Conservation (phyloP, 2,113 vertebrate genomes). For the Haemorhous mexicanus region DNA sequence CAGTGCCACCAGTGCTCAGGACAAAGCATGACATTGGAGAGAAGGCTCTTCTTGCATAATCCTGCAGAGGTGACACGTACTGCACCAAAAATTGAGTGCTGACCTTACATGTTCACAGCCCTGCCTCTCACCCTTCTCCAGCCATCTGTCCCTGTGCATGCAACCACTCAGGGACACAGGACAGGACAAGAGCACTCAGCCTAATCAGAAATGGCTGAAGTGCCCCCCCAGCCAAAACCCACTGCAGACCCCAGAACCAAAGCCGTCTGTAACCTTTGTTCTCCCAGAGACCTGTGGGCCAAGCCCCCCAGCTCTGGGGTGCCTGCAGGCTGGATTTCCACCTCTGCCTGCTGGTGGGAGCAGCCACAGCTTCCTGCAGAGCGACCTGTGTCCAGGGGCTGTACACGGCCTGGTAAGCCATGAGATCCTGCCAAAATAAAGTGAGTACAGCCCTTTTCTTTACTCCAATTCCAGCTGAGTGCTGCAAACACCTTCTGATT, state of each 20-base stretch:
- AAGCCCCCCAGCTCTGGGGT: background rate
- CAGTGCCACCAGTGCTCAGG: background rate
- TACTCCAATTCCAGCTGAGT: background rate
- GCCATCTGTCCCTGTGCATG: background rate
- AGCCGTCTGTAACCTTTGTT: background rate
- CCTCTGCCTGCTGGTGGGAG: background rate
- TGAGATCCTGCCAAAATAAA: background rate
- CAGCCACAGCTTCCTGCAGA: background rate
- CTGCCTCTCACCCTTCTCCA: background rate
- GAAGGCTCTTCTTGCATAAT: background rate
- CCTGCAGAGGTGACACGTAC: background rate
- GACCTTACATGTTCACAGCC: background rate
- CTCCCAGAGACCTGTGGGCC: background rate
- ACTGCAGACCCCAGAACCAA: background rate
- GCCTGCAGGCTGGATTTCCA: background rate
- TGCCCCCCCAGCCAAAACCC: background rate
- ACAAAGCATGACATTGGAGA: background rate
- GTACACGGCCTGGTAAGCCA: background rate
- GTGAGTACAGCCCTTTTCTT: background rate
- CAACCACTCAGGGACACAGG: background rate
- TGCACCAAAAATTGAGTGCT: background rate
- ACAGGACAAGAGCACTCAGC: background rate
- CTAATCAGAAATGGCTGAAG: background rate
- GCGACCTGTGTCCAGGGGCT: background rate
- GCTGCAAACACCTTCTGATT: background rate